These are phyloP conservation scores for Zonitis immaculata DNA, from an alignment of 2,888 invertebrate species.

Conservation along the genomic window DNA sequence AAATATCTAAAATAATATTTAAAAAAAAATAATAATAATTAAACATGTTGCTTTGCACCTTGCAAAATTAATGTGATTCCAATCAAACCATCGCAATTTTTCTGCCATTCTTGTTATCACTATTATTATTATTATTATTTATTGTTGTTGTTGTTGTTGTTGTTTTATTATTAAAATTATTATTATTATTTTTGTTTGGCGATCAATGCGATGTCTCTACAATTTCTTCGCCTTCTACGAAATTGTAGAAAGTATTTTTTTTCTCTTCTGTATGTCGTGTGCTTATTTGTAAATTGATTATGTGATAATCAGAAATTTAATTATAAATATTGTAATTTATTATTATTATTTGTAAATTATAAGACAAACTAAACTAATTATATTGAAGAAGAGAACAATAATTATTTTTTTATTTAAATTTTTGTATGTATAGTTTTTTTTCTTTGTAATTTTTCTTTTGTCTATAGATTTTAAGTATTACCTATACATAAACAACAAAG, in stretches of 20 bases:
- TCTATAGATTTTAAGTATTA: slow-evolving; percentile 10
- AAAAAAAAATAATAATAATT: no score
- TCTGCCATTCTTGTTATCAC: slow-evolving; percentile 5
- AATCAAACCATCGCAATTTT: slow-evolving; percentile 10
- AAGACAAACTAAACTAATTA: slow-evolving; percentile 7
- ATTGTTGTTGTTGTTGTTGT: not conserved
- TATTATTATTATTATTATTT: not conserved
- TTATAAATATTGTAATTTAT: slow-evolving; percentile 15
- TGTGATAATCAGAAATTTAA: slow-evolving; percentile 20
- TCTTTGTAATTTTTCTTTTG: not conserved
- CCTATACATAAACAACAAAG: slow-evolving; percentile 21
- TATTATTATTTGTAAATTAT: slow-evolving; percentile 7
- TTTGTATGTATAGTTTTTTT: slow-evolving; percentile 18
- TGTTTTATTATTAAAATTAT: no score
- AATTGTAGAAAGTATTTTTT: not conserved
- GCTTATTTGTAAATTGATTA: slow-evolving; percentile 14
- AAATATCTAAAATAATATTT: slow-evolving; percentile 25
- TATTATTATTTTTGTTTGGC: not conserved
- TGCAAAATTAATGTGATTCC: slow-evolving; percentile 19
- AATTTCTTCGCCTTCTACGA: not conserved
- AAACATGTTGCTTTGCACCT: slow-evolving; percentile 30
- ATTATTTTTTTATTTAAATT: no score
- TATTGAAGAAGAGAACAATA: slow-evolving; percentile 7
- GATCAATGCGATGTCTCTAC: slow-evolving; percentile 2
- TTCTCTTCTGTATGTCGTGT: not conserved